Conservation (phyloP, 2,888 invertebrate genomes). For the Thyatira batis region DNA sequence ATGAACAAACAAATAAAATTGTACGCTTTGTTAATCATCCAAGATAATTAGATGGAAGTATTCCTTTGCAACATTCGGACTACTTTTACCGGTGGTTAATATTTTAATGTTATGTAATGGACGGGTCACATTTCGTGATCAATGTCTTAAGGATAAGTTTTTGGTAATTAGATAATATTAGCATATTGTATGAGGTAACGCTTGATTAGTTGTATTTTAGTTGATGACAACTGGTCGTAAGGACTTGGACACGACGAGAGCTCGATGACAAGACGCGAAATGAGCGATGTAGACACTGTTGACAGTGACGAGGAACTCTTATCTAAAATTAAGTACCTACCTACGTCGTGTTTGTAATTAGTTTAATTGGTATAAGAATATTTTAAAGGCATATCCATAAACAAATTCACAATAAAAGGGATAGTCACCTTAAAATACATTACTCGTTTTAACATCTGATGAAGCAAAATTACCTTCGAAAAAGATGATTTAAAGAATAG, state of each 20-base stretch:
- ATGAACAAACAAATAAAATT: conserved; percentile 2
- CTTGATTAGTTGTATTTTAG: conserved; percentile 29
- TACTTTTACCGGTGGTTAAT: conserved; percentile 56
- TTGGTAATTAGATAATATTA: conserved; percentile 75
- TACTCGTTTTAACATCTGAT: too few species aligned
- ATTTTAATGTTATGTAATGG: conserved; percentile 55
- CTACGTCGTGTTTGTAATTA: too few species aligned
- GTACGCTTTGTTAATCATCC: conserved; percentile 4
- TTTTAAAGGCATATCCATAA: too few species aligned
- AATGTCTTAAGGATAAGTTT: conserved; percentile 72
- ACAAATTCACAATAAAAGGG: too few species aligned
- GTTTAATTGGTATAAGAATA: too few species aligned
- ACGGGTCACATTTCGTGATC: conserved; percentile 69
- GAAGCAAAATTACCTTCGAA: too few species aligned
- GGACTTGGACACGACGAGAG: background rate
- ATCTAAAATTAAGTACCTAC: too few species aligned
- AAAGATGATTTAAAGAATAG: too few species aligned
- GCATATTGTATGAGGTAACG: conserved; percentile 63
- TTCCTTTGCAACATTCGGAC: conserved; percentile 48
- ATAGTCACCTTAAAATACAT: too few species aligned
- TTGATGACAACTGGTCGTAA: conserved; percentile 7
- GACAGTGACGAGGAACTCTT: too few species aligned
- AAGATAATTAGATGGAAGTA: conserved; percentile 30
- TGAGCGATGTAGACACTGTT: background rate
- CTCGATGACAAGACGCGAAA: background rate